A percentile compares a stretch with the other conserved stretches of the same genome.
Conservation (phyloP, 1,140 invertebrate species). For the Manduca sexta region DNA sequence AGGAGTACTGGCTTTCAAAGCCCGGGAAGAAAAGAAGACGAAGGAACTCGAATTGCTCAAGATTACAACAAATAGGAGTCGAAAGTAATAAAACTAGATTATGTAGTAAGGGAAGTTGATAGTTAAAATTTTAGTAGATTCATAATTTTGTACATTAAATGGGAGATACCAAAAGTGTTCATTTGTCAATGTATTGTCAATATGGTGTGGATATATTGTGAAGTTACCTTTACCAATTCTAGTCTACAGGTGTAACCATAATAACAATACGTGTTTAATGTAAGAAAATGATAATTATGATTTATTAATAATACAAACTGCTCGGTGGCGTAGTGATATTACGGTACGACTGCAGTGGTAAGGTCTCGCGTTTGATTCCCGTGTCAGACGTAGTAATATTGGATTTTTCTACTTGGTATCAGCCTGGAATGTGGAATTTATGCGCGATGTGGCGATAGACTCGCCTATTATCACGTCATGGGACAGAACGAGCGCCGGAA, state of each 20-base stretch:
- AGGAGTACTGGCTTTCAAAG: slow-evolving; percentile 77
- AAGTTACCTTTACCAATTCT: neutral
- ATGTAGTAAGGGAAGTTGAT: neutral
- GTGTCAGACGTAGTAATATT: too few relatives aligned
- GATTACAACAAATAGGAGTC: slow-evolving; percentile 22
- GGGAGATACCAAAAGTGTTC: slow-evolving; percentile 11
- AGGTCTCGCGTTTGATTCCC: too few relatives aligned
- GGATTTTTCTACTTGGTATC: too few relatives aligned
- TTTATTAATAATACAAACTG: neutral
- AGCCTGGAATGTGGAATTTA: too few relatives aligned
- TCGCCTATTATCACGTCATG: too few relatives aligned
- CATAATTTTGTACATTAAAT: slow-evolving; percentile 5
- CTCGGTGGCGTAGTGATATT: too few relatives aligned
- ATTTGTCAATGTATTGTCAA: neutral
- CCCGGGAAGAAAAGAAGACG: slow-evolving; percentile 38
- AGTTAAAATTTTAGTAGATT: slow-evolving; percentile 7
- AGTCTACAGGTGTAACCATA: neutral
- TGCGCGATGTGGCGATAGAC: too few relatives aligned
- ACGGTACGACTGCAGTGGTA: too few relatives aligned
- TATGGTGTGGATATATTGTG: neutral
- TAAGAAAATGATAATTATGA: neutral
- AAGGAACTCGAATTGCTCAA: slow-evolving; percentile 38
- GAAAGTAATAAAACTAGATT: neutral
- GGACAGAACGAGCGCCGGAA: too few relatives aligned
- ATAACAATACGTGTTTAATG: neutral